These are phyloP conservation scores for Galleria mellonella DNA, from an alignment of 1,140 invertebrate genomes.

Conservation along the genomic window DNA sequence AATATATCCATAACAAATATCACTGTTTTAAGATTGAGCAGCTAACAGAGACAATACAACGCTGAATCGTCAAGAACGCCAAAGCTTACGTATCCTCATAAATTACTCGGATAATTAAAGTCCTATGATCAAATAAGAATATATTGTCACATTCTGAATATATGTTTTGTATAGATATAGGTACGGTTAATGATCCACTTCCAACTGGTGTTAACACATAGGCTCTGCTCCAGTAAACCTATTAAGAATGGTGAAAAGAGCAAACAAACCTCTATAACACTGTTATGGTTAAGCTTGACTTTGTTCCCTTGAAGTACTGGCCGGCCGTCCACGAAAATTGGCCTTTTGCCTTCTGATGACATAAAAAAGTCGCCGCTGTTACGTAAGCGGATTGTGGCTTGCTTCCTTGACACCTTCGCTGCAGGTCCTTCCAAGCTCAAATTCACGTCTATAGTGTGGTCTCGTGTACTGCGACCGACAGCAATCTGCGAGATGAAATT, in stretches of 20 bases:
- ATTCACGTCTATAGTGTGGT: conserved; percentile 95
- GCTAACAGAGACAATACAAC: too few relatives aligned
- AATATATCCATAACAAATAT: too few relatives aligned
- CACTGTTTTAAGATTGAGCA: too few relatives aligned
- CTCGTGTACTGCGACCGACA: conserved; percentile 91
- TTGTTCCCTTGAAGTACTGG: conserved; percentile 91
- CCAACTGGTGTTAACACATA: too few relatives aligned
- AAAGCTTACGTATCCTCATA: too few relatives aligned
- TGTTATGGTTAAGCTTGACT: conserved; percentile 92
- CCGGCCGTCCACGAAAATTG: conserved; percentile 94
- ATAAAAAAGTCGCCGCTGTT: conserved; percentile 96
- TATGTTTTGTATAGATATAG: too few relatives aligned
- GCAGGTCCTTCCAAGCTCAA: conserved; percentile 93
- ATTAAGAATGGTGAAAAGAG: not conserved
- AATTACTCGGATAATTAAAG: too few relatives aligned
- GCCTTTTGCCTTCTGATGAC: conserved; percentile 95
- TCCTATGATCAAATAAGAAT: too few relatives aligned
- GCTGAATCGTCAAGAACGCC: too few relatives aligned
- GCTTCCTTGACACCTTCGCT: conserved; percentile 88
- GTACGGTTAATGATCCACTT: too few relatives aligned
- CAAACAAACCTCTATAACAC: conserved; percentile 89
- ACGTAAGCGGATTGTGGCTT: conserved; percentile 91
- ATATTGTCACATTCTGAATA: too few relatives aligned
- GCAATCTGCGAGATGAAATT: conserved; percentile 80
- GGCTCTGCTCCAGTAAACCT: too few relatives aligned